Conservation (phyloP, 2,113 vertebrate species). For the Cochlearius cochlearius region DNA sequence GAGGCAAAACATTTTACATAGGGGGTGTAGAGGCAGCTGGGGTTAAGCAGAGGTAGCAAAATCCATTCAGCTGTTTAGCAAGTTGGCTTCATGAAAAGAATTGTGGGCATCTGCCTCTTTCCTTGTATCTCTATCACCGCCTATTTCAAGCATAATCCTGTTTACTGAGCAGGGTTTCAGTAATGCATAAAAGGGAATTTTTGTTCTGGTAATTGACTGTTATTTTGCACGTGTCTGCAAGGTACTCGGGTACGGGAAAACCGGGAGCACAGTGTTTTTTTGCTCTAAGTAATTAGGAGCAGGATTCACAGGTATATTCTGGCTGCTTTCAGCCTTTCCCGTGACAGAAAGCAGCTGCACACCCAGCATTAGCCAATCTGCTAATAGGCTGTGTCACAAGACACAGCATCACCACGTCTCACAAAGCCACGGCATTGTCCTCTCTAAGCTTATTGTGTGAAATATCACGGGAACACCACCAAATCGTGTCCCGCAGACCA, state of each 20-base stretch:
- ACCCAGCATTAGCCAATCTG: constrained; percentile 63
- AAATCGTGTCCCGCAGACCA: constrained; percentile 20
- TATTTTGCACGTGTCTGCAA: not conserved
- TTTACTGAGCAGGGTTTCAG: not conserved
- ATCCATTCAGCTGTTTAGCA: not conserved
- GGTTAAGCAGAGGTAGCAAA: not conserved
- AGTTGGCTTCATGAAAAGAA: not conserved
- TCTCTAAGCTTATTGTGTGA: constrained; percentile 54
- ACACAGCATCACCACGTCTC: constrained; percentile 63
- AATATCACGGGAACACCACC: constrained; percentile 57
- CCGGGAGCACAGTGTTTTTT: not conserved
- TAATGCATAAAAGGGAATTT: not conserved
- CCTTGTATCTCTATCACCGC: not conserved
- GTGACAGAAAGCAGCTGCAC: constrained; percentile 68
- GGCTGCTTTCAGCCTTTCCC: constrained; percentile 62
- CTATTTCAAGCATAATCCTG: not conserved
- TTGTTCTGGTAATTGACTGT: not conserved
- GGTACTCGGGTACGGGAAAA: not conserved
- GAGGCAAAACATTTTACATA: not conserved
- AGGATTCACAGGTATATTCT: constrained; percentile 67
- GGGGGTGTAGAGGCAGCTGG: not conserved
- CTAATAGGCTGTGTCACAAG: constrained; percentile 69
- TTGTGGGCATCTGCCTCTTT: not conserved
- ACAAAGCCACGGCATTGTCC: constrained; percentile 65
- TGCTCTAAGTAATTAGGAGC: constrained; percentile 48